Base-by-base conservation (phyloP, 2,888 invertebrate species). In the Elaeidobius kamerunicus region DNA sequence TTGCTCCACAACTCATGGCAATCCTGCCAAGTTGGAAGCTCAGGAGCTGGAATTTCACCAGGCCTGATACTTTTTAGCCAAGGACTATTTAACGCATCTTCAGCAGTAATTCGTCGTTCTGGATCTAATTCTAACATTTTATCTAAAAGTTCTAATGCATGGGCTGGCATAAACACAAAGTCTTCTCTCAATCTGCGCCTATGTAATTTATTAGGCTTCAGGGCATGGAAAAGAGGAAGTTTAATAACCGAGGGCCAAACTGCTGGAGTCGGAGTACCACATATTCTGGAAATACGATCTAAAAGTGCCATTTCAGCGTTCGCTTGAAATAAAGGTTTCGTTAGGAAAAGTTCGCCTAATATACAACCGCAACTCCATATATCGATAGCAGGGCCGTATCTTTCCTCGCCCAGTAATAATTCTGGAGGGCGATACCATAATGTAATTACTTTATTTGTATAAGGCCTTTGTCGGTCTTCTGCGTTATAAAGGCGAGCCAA, bases 301-400 rank as follows among this genome's bases (percentile, higher is more conserved):
- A 99, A 74, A 70, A 97, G 97, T 75, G 87, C 85, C 80, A 93
- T 82, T 76, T 99, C 98, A 46, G 87, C 80, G 71, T 89, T 92
- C 1, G 94, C 97, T 86, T 91, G 79, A 6, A 99, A 99, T 38
- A 99, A 80, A 1, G 99, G 97, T 65, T 91, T 91, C 69, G 95
- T 95, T 39, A 86, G 82, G 76, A 99, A 99, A 55, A 99, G 78
- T 77, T 99, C 99, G 7, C 97, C 99, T 41, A 99, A 80, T 64
- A 99, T 99, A 72, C 99, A 99, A 65, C 99, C 99, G 76, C 96
- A 96, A 69, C 96, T 97, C 99, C 99, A 99, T 5, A 99, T 93
- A 75, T 99, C 99, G 56, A 99, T 94, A 0, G 96, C 89, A 0
- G 98, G 94, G 0, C 97, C 97, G 72, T 99, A 99, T 55, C 87